Percentiles rank a stretch among this genome's conserved stretches.
phyloP scores from a whole-genome alignment of 2,888 invertebrate genomes.

The Dorcus hopei region DNA sequence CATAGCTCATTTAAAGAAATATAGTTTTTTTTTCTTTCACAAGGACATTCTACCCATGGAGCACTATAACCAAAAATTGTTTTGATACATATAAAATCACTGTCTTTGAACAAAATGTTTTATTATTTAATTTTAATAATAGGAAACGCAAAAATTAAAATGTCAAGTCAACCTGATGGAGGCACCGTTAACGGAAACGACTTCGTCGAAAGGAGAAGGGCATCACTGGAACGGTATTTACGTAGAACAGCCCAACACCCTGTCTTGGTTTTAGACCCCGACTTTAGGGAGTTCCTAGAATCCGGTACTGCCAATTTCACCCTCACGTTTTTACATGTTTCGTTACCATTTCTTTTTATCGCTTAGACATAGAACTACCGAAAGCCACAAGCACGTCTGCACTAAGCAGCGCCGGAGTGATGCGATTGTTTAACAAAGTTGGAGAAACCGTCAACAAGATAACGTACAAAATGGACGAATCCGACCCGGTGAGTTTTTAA shows the following conservation, averaged over 20 bases:
- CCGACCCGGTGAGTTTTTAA: slow-evolving; percentile 77
- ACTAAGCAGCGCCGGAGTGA: slow-evolving; percentile 90
- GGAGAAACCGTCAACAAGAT: slow-evolving; percentile 98
- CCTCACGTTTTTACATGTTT: background rate
- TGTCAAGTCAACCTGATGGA: slow-evolving; percentile 68
- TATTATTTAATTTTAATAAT: slow-evolving; percentile 10
- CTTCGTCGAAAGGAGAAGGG: slow-evolving; percentile 88
- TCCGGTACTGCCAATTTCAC: slow-evolving; percentile 56
- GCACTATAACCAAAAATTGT: too few relatives aligned
- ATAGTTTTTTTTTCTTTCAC: too few relatives aligned
- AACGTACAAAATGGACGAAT: slow-evolving; percentile 98
- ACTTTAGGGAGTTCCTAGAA: slow-evolving; percentile 96
- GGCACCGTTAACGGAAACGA: slow-evolving; percentile 63
- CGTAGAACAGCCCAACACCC: slow-evolving; percentile 86
- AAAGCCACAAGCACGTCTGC: slow-evolving; percentile 94
- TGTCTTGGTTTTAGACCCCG: slow-evolving; percentile 83
- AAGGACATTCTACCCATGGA: too few relatives aligned
- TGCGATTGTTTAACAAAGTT: slow-evolving; percentile 91
- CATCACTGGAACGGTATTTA: slow-evolving; percentile 88
- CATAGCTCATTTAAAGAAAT: too few relatives aligned
- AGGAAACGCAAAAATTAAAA: slow-evolving; percentile 95
- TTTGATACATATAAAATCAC: too few relatives aligned
- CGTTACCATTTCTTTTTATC: background rate
- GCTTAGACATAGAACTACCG: slow-evolving; percentile 78
- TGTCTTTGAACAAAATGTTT: too few relatives aligned